phyloP scores from a whole-genome alignment of 2,113 vertebrate species.

The Amia ocellicauda region DNA sequence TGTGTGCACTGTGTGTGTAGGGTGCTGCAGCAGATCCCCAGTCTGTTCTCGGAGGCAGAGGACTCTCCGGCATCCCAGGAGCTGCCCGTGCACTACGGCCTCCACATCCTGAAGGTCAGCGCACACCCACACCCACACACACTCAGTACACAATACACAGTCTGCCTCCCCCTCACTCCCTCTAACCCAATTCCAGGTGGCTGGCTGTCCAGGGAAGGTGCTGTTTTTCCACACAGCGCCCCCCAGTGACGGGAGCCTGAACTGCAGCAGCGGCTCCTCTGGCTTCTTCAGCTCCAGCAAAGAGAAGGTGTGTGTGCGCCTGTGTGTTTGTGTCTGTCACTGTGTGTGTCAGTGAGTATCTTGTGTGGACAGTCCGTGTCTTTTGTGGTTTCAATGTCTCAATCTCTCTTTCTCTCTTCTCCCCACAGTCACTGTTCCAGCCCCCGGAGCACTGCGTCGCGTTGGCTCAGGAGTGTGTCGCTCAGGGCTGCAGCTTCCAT shows the following conservation, averaged over 20 bases:
- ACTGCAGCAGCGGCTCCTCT: constrained; percentile 37
- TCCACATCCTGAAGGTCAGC: constrained; percentile 60
- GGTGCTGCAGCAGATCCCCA: constrained; percentile 58
- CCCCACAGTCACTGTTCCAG: constrained; percentile 64
- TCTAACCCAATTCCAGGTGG: constrained; percentile 39
- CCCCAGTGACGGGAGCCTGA: constrained; percentile 43
- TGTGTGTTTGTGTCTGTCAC: too few species aligned
- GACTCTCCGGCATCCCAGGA: constrained; percentile 43
- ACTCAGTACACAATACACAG: neutral
- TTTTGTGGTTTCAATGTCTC: too few species aligned
- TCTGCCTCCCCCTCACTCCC: neutral
- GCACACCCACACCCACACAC: neutral
- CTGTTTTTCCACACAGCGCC: constrained; percentile 63
- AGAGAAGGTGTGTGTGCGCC: constrained; percentile 52
- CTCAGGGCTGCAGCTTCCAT: constrained; percentile 65
- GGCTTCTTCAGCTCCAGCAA: constrained; percentile 61
- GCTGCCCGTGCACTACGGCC: constrained; percentile 54
- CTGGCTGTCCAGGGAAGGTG: constrained; percentile 62
- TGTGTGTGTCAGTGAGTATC: too few species aligned
- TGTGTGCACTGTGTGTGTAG: constrained; percentile 33
- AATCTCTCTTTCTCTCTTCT: neutral
- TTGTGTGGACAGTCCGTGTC: too few species aligned
- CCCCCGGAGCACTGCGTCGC: constrained; percentile 48
- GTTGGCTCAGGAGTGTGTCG: constrained; percentile 59
- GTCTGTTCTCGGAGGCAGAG: constrained; percentile 42